Evolutionary conservation across 2,797 vertebrate species (phyloP).

Genomic region (Cossypha dichroa): DNA sequence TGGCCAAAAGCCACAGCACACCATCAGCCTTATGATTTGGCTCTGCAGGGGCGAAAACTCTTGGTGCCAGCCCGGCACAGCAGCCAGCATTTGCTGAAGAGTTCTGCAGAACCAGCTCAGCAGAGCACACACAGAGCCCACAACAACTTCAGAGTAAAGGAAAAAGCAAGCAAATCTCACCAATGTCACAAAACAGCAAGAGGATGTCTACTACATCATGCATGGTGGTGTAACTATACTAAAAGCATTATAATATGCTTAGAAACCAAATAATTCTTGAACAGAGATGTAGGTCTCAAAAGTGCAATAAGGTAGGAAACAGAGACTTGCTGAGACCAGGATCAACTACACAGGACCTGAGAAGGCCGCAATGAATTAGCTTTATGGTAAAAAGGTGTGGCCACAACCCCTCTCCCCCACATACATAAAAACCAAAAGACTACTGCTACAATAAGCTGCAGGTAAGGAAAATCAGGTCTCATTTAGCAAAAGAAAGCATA

Average conservation of each 20-base stretch:
- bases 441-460: not conserved
- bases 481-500: not conserved
- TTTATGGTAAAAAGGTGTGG: too few relatives aligned
- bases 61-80: not conserved
- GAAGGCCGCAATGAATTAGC: too few relatives aligned
- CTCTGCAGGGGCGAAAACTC: not conserved
- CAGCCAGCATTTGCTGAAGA: not conserved
- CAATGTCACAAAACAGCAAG: rapidly evolving
- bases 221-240: not conserved
- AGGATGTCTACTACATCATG: not conserved
- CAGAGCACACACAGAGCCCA: not conserved
- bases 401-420: not conserved
- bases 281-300: not conserved
- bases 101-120: not conserved
- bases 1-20: not conserved
- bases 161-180: not conserved
- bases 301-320: not conserved
- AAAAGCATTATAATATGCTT: not conserved
- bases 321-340: not conserved
- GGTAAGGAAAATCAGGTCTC: not conserved
- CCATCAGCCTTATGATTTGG: not conserved
- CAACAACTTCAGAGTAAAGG: not conserved
- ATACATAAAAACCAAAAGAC: not conserved
- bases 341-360: not conserved
- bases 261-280: not conserved